Conservation (phyloP, 1,140 invertebrate species). For the Ylistrum balloti region DNA sequence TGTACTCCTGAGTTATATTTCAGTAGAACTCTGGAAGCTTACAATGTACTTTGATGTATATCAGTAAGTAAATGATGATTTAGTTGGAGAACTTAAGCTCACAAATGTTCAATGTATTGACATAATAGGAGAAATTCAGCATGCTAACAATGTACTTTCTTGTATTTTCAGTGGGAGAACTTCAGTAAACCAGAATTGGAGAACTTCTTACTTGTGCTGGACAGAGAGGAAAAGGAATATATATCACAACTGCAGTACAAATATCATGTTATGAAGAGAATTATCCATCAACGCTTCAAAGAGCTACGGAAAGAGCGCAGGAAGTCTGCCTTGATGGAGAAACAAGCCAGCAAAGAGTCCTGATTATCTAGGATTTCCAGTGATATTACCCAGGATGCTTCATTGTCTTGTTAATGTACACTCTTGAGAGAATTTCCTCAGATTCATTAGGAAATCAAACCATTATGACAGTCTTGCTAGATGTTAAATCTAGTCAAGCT, state of each 20-base stretch:
- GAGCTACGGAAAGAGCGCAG: conserved; percentile 71
- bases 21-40: too few species aligned
- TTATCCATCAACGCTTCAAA: conserved; percentile 73
- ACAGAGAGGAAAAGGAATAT: conserved; percentile 85
- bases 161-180: conserved; percentile 84
- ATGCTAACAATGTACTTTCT: conserved; percentile 54
- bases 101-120: conserved; percentile 73
- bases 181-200: conserved; percentile 86
- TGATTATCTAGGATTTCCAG: neutral
- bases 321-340: neutral
- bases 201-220: conserved; percentile 85
- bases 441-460: neutral
- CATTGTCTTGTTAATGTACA: neutral
- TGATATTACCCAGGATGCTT: too few species aligned
- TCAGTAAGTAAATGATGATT: too few species aligned
- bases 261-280: conserved; percentile 82
- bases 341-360: conserved; percentile 32
- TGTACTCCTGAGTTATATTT: too few species aligned
- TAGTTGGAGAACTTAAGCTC: too few species aligned
- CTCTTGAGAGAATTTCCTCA: neutral
- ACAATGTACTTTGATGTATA: conserved; percentile 45
- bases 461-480: neutral
- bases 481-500: neutral
- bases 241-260: conserved; percentile 84
- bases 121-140: conserved; percentile 86